Conservation (phyloP, 2,888 invertebrate genomes). For the Caenorhabditis japonica region DNA sequence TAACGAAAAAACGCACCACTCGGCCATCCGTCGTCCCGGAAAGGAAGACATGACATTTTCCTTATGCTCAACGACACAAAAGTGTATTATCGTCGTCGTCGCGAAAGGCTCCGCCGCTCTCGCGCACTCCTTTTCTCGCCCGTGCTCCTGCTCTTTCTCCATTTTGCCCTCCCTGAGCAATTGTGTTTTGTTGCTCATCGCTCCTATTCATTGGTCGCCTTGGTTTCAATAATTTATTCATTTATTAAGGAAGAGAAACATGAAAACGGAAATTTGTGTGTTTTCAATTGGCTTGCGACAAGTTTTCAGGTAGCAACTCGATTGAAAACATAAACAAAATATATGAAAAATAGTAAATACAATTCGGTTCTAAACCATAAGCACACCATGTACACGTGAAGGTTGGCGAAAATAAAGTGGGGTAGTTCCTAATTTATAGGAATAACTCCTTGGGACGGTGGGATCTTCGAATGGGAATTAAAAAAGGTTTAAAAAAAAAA, state of each 20-base stretch:
- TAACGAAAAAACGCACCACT: too few relatives aligned
- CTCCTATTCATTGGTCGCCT: too few relatives aligned
- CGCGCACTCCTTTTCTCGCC: too few relatives aligned
- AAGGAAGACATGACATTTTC: constrained; percentile 13
- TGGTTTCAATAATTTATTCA: too few relatives aligned
- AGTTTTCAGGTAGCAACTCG: too few relatives aligned
- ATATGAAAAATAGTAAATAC: not conserved
- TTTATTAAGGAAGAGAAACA: too few relatives aligned
- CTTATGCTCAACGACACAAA: constrained; percentile 17
- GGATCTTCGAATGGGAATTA: not conserved
- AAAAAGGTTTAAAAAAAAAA: constrained; percentile 6
- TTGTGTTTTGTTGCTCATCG: constrained; percentile 2
- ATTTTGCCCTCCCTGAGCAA: not conserved
- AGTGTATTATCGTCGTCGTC: constrained; percentile 37
- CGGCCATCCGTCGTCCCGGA: constrained; percentile 3
- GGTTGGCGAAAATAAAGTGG: constrained; percentile 19
- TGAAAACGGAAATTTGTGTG: too few relatives aligned
- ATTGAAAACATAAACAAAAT: not conserved
- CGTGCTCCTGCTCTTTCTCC: constrained; percentile 16
- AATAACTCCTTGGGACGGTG: too few relatives aligned
- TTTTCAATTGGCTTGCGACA: too few relatives aligned
- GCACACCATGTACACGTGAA: constrained; percentile 51
- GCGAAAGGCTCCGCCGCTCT: too few relatives aligned
- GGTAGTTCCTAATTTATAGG: too few relatives aligned
- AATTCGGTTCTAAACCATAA: constrained; percentile 10